These are phyloP conservation scores for Bembecia ichneumoniformis DNA, from an alignment of 2,888 invertebrate species.

Conservation along the genomic window DNA sequence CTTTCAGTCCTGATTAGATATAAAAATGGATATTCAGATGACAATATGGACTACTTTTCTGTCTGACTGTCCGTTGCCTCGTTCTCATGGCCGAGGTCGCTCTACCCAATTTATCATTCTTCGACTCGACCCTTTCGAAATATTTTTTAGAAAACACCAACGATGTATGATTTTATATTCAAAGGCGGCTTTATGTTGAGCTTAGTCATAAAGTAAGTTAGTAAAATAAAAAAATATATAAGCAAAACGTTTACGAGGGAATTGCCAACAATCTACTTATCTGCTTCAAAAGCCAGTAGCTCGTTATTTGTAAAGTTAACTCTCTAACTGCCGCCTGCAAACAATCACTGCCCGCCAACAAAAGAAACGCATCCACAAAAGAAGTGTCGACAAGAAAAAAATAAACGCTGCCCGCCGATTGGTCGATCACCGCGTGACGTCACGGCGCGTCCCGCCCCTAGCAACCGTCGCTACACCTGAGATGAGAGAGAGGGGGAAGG, in stretches of 20 bases:
- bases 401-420: constrained; percentile 39
- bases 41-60: too few relatives aligned
- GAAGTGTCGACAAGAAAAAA: constrained; percentile 47
- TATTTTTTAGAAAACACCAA: too few relatives aligned
- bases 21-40: too few relatives aligned
- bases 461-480: constrained; percentile 67
- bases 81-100: too few relatives aligned
- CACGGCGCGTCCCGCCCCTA: constrained; percentile 58
- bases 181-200: too few relatives aligned
- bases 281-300: constrained; percentile 19
- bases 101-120: too few relatives aligned
- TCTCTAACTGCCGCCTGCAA: constrained; percentile 19
- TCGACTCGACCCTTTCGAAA: too few relatives aligned
- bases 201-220: too few relatives aligned
- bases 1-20: too few relatives aligned
- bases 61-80: too few relatives aligned
- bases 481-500: constrained; percentile 56
- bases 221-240: too few relatives aligned
- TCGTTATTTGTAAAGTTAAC: constrained; percentile 43
- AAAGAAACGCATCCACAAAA: constrained; percentile 52
- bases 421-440: constrained; percentile 55
- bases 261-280: constrained; percentile 8
- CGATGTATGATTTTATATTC: too few relatives aligned
- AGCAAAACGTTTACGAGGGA: not conserved
- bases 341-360: constrained; percentile 42